Base-by-base conservation (phyloP, 2,888 invertebrate species). In the Agonopterix subpropinquella region DNA sequence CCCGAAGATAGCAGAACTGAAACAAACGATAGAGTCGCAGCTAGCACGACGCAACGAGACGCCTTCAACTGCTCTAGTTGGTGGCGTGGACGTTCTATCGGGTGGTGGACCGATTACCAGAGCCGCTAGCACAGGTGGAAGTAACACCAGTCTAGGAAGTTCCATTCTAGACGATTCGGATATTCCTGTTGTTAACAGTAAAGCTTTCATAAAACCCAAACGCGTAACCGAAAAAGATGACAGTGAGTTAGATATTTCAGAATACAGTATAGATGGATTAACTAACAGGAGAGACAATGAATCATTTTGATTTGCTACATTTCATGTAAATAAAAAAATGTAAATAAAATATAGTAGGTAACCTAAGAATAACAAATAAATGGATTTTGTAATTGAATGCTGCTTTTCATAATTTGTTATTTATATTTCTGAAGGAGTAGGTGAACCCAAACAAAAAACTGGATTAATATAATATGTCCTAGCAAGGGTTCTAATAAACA, bases 11-110 rank as follows among this genome's bases (percentile, higher is more conserved):
- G 87, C 89, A 2, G 88, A 90, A 69, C 70, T 91, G 49, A 90
- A 89, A 48, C 76, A 86, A 58, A 85, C 84, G n/a, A 90, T 91
- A 37, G 90, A 91, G 64, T 78, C 81, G 4, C 90, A 91, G 67
- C 75, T 91, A 55, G 77, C 78, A 4, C 62, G 77, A 28, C 77
- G 89, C n/a, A 79, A 70, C 37, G 75, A 73, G n/a, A 77, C 77
- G 11, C 65, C 77, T 15, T 69, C 77, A 8, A 73, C 73, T 9
- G 70, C 67, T 7, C 63, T 80, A 2, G 70, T 77, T 1, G 85
- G 87, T 10, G 77, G 81, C 47, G 71, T 88, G 5, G 84, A 88
- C 52, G 68, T 86, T 8, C 55, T 87, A 18, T 62, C 72, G 10
- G 75, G 72, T 8, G 10, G 8, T 3, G 28, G 41, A 1, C 68